Evolutionary conservation across 2,888 invertebrate species (phyloP).

Genomic region (Hypomecis punctinalis): DNA sequence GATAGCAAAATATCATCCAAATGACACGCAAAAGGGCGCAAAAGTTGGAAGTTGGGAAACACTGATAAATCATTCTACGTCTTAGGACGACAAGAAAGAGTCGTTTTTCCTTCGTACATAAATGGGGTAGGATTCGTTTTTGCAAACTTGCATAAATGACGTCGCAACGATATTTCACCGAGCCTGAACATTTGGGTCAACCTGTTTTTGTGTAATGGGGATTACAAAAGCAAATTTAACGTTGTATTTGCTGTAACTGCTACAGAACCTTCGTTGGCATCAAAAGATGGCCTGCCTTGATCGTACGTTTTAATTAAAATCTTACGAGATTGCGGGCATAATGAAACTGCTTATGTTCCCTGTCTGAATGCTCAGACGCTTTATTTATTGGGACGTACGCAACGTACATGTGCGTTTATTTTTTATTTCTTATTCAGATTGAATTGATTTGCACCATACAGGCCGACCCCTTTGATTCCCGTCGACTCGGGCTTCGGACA

Average conservation of each 20-base stretch:
- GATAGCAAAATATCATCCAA: slow-evolving; percentile 68
- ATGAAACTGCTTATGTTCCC: slow-evolving; percentile 68
- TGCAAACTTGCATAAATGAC: slow-evolving; percentile 82
- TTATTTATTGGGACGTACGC: slow-evolving; percentile 50
- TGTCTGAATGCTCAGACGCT: slow-evolving; percentile 58
- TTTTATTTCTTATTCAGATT: slow-evolving; percentile 27
- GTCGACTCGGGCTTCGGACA: slow-evolving; percentile 38
- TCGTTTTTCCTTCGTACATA: slow-evolving; percentile 63
- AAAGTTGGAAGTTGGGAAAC: slow-evolving; percentile 57
- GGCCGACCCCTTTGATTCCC: slow-evolving; percentile 31
- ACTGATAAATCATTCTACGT: slow-evolving; percentile 64
- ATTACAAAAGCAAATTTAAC: slow-evolving; percentile 82
- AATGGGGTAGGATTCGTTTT: slow-evolving; percentile 76
- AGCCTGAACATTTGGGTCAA: slow-evolving; percentile 82
- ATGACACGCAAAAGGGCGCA: slow-evolving; percentile 69
- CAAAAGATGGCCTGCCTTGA: slow-evolving; percentile 75
- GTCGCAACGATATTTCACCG: slow-evolving; percentile 78
- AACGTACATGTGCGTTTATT: slow-evolving; percentile 13
- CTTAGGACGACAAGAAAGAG: slow-evolving; percentile 65
- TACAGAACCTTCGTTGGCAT: slow-evolving; percentile 73
- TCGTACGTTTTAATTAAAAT: slow-evolving; percentile 82
- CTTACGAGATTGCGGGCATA: slow-evolving; percentile 70
- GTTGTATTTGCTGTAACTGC: slow-evolving; percentile 79
- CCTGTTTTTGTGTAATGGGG: slow-evolving; percentile 82
- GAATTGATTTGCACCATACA: slow-evolving; percentile 33